A percentile compares a stretch with the other conserved stretches of the same genome.
phyloP scores from a whole-genome alignment of 2,888 invertebrate genomes.

The Euplexia lucipara region DNA sequence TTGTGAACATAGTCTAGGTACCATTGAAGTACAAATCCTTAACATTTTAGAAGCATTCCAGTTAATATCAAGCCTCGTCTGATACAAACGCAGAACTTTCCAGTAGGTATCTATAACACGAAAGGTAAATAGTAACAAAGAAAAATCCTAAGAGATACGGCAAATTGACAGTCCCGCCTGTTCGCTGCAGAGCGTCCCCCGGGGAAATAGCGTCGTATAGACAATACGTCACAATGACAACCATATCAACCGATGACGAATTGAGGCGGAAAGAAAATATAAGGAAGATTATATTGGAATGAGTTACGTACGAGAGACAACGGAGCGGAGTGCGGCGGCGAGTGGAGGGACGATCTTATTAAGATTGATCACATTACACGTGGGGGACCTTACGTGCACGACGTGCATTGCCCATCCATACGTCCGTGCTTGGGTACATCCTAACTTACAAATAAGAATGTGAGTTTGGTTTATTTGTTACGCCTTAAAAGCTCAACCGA shows the following conservation, averaged over 20 bases:
- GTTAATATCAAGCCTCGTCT: background rate
- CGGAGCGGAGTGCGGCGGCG: background rate
- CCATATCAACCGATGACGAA: slow-evolving; percentile 49
- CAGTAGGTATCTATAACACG: background rate
- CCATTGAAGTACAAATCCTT: background rate
- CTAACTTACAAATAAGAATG: too few species aligned
- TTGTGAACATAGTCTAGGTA: too few species aligned
- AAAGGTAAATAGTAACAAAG: background rate
- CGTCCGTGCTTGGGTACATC: too few species aligned
- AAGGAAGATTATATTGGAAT: slow-evolving; percentile 30
- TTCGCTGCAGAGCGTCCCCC: slow-evolving; percentile 5
- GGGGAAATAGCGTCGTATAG: slow-evolving; percentile 25
- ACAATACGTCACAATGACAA: slow-evolving; percentile 47
- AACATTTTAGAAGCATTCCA: background rate
- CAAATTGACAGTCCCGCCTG: slow-evolving; percentile 20
- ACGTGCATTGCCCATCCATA: too few species aligned
- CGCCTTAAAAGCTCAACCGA: too few species aligned
- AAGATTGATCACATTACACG: slow-evolving; percentile 14
- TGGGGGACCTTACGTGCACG: too few species aligned
- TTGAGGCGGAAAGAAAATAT: slow-evolving; percentile 14
- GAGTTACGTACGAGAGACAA: slow-evolving; percentile 28
- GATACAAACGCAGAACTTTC: background rate
- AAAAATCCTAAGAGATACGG: slow-evolving; percentile 19
- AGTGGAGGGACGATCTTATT: background rate
- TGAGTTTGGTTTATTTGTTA: too few species aligned